These are phyloP conservation scores for Helicolenus hilgendorfi DNA, from an alignment of 2,797 vertebrate genomes.

Conservation along the genomic window DNA sequence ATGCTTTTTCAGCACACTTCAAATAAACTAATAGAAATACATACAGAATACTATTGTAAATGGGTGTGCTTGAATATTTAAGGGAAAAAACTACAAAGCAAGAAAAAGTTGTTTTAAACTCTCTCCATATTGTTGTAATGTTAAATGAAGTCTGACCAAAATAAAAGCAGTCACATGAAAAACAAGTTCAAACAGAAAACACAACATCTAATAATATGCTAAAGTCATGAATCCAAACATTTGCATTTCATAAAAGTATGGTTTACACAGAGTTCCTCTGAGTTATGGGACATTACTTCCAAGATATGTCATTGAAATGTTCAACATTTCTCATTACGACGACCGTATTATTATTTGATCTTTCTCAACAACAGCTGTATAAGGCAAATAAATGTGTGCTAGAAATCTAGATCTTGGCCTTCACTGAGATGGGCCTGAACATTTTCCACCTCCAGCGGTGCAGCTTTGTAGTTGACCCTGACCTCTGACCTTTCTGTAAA, in stretches of 20 bases:
- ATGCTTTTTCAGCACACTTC: background rate
- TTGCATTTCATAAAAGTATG: background rate
- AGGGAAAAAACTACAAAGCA: background rate
- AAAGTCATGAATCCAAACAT: background rate
- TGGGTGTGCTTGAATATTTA: no score
- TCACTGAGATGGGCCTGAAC: background rate
- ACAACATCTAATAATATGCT: background rate
- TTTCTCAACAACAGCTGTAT: background rate
- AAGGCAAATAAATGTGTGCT: background rate
- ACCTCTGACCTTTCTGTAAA: conserved; percentile 41
- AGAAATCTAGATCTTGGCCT: background rate
- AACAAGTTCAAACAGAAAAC: background rate
- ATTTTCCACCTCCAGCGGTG: conserved; percentile 24
- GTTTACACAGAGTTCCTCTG: background rate
- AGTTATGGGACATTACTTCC: background rate
- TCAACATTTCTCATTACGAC: background rate
- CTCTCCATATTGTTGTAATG: background rate
- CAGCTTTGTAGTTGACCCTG: conserved; percentile 48
- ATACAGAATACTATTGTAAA: background rate
- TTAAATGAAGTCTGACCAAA: background rate
- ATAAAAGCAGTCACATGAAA: background rate
- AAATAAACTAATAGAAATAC: background rate
- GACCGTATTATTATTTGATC: background rate
- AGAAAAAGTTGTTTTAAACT: background rate
- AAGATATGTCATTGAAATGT: background rate